These are phyloP conservation scores for Megalops atlanticus DNA, from an alignment of 2,113 vertebrate genomes.

Conservation along the genomic window DNA sequence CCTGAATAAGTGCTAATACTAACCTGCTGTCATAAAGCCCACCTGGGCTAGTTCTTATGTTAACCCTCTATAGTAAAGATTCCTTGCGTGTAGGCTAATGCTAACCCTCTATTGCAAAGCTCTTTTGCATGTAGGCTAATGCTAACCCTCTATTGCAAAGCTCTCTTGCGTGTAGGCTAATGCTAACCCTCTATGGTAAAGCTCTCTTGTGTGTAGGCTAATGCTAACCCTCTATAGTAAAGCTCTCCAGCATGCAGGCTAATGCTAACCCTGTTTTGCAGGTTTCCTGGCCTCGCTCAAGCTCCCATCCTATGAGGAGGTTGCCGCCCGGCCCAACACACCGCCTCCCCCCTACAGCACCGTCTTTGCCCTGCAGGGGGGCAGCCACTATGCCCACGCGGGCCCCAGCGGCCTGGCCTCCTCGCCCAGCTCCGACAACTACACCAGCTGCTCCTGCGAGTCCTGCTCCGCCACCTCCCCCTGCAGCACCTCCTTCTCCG, in stretches of 20 bases:
- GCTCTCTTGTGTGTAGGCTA: no score
- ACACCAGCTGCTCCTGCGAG: conserved; percentile 83
- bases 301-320: conserved; percentile 92
- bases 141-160: conserved; percentile 49
- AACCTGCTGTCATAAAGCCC: no score
- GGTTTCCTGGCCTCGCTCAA: conserved; percentile 90
- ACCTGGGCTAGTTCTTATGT: no score
- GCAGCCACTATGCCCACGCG: conserved; percentile 56
- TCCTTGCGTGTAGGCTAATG: background rate
- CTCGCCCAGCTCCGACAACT: conserved; percentile 81
- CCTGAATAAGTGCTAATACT: no score
- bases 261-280: conserved; percentile 46
- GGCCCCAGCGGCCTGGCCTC: conserved; percentile 68
- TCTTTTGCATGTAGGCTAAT: background rate
- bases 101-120: conserved; percentile 50
- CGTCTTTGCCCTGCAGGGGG: conserved; percentile 70
- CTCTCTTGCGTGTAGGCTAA: background rate
- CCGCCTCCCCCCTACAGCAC: conserved; percentile 90
- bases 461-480: conserved; percentile 80
- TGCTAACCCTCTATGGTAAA: no score
- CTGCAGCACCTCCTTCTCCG: conserved; percentile 58
- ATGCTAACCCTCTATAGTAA: no score
- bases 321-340: conserved; percentile 84
- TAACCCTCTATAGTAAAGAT: no score
- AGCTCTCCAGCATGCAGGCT: background rate